Evolutionary conservation across 2,797 vertebrate genomes (phyloP).

Genomic region (Psittacula derbiana): DNA sequence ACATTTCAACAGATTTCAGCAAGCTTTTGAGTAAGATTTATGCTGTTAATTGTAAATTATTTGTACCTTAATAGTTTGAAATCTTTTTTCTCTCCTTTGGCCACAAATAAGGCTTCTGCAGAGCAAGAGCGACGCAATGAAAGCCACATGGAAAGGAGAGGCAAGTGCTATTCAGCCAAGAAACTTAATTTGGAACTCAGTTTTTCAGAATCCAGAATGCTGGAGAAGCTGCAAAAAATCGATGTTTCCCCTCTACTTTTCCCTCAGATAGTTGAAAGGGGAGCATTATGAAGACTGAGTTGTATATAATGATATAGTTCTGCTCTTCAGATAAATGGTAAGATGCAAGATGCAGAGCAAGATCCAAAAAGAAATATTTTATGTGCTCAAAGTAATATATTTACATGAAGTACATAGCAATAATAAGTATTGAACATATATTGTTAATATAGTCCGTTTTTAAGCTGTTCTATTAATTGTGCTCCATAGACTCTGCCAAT

Average conservation of each 20-base stretch:
- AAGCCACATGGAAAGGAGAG: neutral
- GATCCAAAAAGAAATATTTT: neutral
- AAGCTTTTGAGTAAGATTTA: neutral
- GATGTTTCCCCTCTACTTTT: neutral
- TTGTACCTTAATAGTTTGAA: neutral
- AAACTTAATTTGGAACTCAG: neutral
- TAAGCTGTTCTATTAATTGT: neutral
- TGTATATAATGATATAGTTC: neutral
- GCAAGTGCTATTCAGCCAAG: neutral
- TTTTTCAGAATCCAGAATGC: neutral
- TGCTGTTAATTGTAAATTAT: neutral
- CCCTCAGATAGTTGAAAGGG: neutral
- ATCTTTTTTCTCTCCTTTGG: neutral
- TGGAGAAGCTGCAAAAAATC: neutral
- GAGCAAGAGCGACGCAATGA: neutral
- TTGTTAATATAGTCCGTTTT: neutral
- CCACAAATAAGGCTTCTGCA: neutral
- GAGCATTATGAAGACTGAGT: neutral
- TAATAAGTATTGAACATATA: neutral
- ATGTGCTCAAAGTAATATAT: neutral
- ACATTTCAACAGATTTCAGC: neutral
- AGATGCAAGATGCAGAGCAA: neutral
- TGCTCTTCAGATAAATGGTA: neutral
- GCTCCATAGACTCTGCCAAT: neutral
- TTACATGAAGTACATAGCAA: neutral